These are phyloP conservation scores for Callopanchax toddi DNA, from an alignment of 2,113 vertebrate species.

Conservation along the genomic window DNA sequence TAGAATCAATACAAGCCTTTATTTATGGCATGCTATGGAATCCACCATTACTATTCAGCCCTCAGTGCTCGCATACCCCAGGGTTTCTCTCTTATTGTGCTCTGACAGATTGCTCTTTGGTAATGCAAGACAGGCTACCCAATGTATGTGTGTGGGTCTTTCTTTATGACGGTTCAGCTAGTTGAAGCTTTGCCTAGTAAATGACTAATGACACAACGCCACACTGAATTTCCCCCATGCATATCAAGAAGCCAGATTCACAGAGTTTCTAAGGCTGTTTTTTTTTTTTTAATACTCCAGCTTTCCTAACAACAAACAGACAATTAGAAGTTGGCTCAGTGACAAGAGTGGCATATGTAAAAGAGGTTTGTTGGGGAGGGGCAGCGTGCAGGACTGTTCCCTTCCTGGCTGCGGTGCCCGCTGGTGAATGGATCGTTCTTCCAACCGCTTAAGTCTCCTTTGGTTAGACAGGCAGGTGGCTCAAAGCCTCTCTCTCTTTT, in stretches of 20 bases:
- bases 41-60: slow-evolving; percentile 7
- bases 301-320: slow-evolving; percentile 59
- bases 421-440: slow-evolving; percentile 66
- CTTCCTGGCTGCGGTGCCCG: slow-evolving; percentile 28
- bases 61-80: slow-evolving; percentile 10
- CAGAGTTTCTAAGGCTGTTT: slow-evolving; percentile 44
- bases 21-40: slow-evolving; percentile 38
- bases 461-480: slow-evolving; percentile 70
- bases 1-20: slow-evolving; percentile 43
- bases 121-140: slow-evolving; percentile 24
- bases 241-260: slow-evolving; percentile 45
- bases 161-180: slow-evolving; percentile 18
- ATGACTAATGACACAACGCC: slow-evolving; percentile 41
- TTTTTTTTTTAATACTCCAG: slow-evolving; percentile 21
- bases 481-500: slow-evolving; percentile 55
- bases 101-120: slow-evolving; percentile 28
- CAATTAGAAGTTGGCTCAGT: slow-evolving; percentile 44
- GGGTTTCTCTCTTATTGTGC: slow-evolving; percentile 33
- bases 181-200: slow-evolving; percentile 43
- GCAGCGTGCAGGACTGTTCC: slow-evolving; percentile 10
- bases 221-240: slow-evolving; percentile 32
- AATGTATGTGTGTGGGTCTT: slow-evolving; percentile 6
- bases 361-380: slow-evolving; percentile 38
- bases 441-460: slow-evolving; percentile 66
- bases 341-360: slow-evolving; percentile 47